Base-by-base conservation (phyloP, 2,113 vertebrate genomes). In the Microcebus lehilahytsara region DNA sequence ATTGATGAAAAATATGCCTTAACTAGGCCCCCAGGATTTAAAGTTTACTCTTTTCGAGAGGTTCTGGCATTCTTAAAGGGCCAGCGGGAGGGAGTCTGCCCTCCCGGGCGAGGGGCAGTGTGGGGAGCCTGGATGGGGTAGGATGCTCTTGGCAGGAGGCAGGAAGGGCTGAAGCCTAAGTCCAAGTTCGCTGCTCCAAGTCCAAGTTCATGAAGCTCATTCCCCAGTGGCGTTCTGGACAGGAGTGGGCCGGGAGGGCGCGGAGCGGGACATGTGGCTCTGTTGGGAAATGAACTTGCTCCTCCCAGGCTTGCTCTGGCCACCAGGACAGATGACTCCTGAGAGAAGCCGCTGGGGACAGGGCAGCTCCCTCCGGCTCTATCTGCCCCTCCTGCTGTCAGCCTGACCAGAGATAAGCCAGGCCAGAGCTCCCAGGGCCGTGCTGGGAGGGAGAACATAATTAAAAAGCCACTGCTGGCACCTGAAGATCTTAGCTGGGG, bases 381-480 rank as follows among this genome's bases (percentile, higher is more conserved):
- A 89, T 97, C 92, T 94, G 53, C 96, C 60, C 60, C 60, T 49
- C 22, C 87, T 53, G 32, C 75, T 75, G 49, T 88, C 94, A 72
- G 49, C 64, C 85, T 80, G n/a, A 71, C 32, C 16, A 72, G 27
- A 97, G 97, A 98, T 77, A 86, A 96, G 87, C 81, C 94, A 13
- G 93, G 51, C 7, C 3, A 90, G 85, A 72, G 87, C 93, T 84
- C 95, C 69, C 97, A 7, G 42, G 42, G 42, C 42, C 42, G 7
- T 46, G 42, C 42, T 9, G 8, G 46, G 46, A 46, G 96, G 85
- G 71, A 32, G 66, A 34, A 89, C 64, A 64, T 95, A 97, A 97
- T 97, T 95, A 98, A 97, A 97, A 97, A 92, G 92, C 32, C 20
- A 10, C 27, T 25, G 25, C 42, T 42, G 94, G 95, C 67, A 25